A percentile compares a stretch with the other conserved stretches of the same genome.
Evolutionary conservation across 1,140 invertebrate genomes (phyloP).

Genomic region (Euwallacea similis): DNA sequence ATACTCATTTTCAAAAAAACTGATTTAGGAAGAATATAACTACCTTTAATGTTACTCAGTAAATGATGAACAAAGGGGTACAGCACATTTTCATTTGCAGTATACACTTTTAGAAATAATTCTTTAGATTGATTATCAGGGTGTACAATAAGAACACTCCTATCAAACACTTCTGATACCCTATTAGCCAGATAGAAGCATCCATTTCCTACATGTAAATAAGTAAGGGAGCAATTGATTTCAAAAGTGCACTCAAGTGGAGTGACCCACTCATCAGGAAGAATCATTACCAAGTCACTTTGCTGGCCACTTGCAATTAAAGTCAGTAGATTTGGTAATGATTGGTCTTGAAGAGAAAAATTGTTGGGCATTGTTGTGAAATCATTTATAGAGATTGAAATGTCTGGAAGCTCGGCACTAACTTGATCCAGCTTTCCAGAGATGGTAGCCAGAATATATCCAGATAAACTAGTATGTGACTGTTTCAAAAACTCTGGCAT

Average conservation of each 20-base stretch:
- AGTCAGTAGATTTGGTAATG: conserved; percentile 7
- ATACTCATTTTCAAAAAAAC: background rate
- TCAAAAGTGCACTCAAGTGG: background rate
- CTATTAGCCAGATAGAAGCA: conserved; percentile 5
- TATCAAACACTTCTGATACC: conserved; percentile 6
- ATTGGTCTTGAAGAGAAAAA: background rate
- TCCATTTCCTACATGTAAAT: conserved; percentile 1
- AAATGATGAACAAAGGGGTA: conserved; percentile 4
- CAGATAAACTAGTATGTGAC: background rate
- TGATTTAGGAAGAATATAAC: background rate
- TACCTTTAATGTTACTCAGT: background rate
- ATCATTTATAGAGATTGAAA: background rate
- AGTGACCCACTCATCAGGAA: background rate
- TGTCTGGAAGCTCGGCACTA: background rate
- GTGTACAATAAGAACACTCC: background rate
- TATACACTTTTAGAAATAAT: conserved; percentile 4
- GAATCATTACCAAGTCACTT: background rate
- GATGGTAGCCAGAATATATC: background rate
- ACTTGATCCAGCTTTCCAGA: background rate
- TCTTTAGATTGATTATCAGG: background rate
- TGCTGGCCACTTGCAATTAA: background rate
- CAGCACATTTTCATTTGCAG: background rate
- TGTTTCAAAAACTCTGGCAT: conserved; percentile 4
- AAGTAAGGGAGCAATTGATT: conserved; percentile 11
- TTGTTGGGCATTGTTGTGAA: too few species aligned